These are phyloP conservation scores for Tinea pellionella DNA, from an alignment of 2,888 invertebrate genomes.

Conservation along the genomic window DNA sequence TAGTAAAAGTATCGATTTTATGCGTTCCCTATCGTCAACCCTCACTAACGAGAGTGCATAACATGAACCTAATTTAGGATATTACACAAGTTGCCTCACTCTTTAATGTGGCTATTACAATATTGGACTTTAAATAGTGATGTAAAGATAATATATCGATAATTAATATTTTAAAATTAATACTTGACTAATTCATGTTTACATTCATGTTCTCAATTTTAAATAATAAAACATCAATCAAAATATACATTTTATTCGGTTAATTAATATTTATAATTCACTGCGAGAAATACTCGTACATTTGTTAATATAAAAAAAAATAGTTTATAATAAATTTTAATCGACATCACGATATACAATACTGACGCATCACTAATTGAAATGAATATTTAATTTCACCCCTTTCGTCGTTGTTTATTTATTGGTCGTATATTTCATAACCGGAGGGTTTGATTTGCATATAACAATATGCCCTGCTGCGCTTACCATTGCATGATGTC, in stretches of 20 bases:
- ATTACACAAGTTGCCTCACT: conserved; percentile 65
- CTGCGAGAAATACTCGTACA: too few relatives aligned
- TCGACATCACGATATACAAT: background rate
- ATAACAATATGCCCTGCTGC: conserved; percentile 15
- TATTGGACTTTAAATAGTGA: conserved; percentile 47
- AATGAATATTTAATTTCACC: conserved; percentile 68
- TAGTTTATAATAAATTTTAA: background rate
- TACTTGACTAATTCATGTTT: too few relatives aligned
- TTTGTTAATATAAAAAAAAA: too few relatives aligned
- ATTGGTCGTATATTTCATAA: conserved; percentile 67
- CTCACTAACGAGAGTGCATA: conserved; percentile 50
- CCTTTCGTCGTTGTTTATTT: conserved; percentile 60
- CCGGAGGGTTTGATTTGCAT: conserved; percentile 53
- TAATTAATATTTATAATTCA: too few relatives aligned
- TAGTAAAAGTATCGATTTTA: conserved; percentile 4
- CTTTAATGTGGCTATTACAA: conserved; percentile 65
- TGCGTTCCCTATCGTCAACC: conserved; percentile 31
- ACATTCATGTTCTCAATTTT: too few relatives aligned
- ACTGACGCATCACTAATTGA: conserved; percentile 32
- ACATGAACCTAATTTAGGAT: conserved; percentile 64
- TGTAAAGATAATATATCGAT: conserved; percentile 22
- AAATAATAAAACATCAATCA: too few relatives aligned
- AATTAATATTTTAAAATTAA: conserved; percentile 17
- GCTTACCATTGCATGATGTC: background rate
- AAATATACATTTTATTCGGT: too few relatives aligned